Conservation (phyloP, 2,888 invertebrate species). For the Brenthis hecate region DNA sequence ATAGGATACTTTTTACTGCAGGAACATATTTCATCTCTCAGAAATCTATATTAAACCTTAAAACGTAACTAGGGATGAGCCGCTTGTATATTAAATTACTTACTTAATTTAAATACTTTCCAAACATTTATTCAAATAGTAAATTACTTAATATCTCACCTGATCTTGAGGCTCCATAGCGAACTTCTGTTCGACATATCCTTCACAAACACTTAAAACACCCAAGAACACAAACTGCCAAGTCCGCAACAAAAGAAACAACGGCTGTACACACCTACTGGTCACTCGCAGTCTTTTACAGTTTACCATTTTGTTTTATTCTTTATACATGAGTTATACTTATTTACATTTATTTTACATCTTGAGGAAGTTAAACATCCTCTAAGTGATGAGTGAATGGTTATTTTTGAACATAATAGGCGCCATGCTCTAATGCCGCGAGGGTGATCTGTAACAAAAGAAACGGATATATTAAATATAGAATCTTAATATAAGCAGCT, state of each 20-base stretch:
- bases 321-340: constrained; percentile 13
- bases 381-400: constrained; percentile 45
- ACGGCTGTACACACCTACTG: constrained; percentile 65
- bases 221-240: constrained; percentile 49
- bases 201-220: constrained; percentile 60
- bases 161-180: constrained; percentile 67
- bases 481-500: background rate
- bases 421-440: constrained; percentile 61
- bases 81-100: too few species aligned
- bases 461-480: constrained; percentile 29
- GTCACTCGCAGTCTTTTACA: constrained; percentile 53
- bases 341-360: constrained; percentile 55
- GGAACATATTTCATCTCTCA: too few species aligned
- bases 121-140: background rate
- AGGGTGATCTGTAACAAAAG: constrained; percentile 63
- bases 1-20: too few species aligned
- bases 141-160: constrained; percentile 20
- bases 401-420: constrained; percentile 55
- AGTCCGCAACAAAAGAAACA: constrained; percentile 73
- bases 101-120: too few species aligned
- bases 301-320: constrained; percentile 32
- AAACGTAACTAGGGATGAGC: too few species aligned
- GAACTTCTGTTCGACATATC: constrained; percentile 88
- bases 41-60: too few species aligned
- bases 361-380: constrained; percentile 62